These are phyloP conservation scores for Nyleta sp. DNA, from an alignment of 2,888 invertebrate genomes.

Conservation along the genomic window DNA sequence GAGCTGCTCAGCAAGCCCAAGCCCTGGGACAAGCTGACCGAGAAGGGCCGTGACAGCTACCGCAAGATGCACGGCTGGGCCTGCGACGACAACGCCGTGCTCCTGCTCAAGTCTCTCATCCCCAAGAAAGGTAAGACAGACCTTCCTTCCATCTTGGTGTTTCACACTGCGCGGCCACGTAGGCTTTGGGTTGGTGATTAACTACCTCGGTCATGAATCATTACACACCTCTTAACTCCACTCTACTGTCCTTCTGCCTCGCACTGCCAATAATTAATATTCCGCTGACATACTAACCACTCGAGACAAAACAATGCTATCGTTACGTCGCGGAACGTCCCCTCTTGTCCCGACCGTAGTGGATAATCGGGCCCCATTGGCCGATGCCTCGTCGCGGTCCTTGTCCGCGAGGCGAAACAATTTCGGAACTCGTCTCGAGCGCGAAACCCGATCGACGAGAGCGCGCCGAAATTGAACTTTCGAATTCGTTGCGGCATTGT, in stretches of 20 bases:
- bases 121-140: conserved; percentile 95
- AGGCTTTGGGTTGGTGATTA: conserved; percentile 36
- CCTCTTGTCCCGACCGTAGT: conserved; percentile 67
- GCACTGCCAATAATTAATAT: conserved; percentile 80
- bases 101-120: conserved; percentile 98
- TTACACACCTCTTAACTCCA: conserved; percentile 47
- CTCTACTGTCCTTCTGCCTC: conserved; percentile 74
- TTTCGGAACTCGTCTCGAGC: conserved; percentile 23
- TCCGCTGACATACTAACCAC: conserved; percentile 77
- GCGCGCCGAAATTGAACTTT: conserved; percentile 40
- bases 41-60: conserved; percentile 99
- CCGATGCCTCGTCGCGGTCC: not conserved
- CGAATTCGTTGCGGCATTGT: conserved; percentile 36
- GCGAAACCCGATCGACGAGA: conserved; percentile 1
- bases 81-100: conserved; percentile 97
- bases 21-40: conserved; percentile 99
- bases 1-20: conserved; percentile 99
- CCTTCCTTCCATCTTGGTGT: conserved; percentile 63
- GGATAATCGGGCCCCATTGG: conserved; percentile 32
- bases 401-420: conserved; percentile 22
- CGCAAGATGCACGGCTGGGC: conserved; percentile 99
- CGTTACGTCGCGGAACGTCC: conserved; percentile 50
- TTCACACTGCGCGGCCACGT: conserved; percentile 17
- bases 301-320: conserved; percentile 69
- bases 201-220: conserved; percentile 40